Evolutionary conservation across 2,113 vertebrate genomes (phyloP), one percentile per base, ranked within the genome.

Genomic region (Salvelinus fontinalis): DNA sequence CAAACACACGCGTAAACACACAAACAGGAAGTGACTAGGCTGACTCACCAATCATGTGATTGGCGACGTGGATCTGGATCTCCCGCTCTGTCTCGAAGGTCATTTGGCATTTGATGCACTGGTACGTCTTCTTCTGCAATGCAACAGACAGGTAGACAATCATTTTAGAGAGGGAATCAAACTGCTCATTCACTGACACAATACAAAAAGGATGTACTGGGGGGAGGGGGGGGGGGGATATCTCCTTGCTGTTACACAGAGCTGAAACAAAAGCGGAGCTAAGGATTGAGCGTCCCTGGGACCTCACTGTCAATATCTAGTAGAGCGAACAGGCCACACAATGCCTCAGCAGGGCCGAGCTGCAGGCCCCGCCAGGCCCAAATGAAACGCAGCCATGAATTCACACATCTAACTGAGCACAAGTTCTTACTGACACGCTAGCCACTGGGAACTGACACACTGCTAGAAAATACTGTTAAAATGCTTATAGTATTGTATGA

Each of bases 81-180:
- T 99, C 98, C 97, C 98, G 98, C 90, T 99, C 97, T 84, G 97
- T 99, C 95, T 99, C 97, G 95, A 99, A 99, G 85, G 98, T 97
- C 98, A 99, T 99, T 94, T 99, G 98, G 94, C 98, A 99, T 94
- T 99, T 99, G 94, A 99, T 99, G 94, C 98, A 99, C 89, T 99
- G 98, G 91, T 99, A 99, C 27, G 97, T 99, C 95, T 99, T 99
- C 94, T 99, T 99, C 98, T 99, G 93, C 90, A 44, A 44, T 11
- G 8, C 39, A 84, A 64, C 11, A 12, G 75, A 71, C 51, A 82
- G 77, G 89, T 92, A 90, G 73, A 39, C 76, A 73, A 97, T 98
- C 94, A 98, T 18, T 18, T 54, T 54, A 54, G 51, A 54, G 51
- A 18, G 3, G 9, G 39, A 3, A 54, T 54, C 16, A 18, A 54